A percentile compares a stretch with the other conserved stretches of the same genome.
These are phyloP conservation scores for Triplophysa dalaica DNA, from an alignment of 2,113 vertebrate genomes.

Conservation along the genomic window DNA sequence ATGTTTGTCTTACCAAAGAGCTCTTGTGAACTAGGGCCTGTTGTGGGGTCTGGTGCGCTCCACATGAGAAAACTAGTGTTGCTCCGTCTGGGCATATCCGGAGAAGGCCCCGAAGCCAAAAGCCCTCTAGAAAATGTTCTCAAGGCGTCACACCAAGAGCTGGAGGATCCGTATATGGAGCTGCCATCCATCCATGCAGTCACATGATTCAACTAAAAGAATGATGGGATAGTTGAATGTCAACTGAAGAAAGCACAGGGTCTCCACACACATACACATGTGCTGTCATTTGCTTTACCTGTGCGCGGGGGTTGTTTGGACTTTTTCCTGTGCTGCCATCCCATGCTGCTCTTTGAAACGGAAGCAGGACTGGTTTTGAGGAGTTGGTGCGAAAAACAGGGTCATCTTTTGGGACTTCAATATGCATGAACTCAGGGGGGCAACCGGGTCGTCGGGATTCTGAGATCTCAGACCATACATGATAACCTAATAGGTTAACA, in stretches of 20 bases:
- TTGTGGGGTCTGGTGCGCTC: conserved; percentile 81
- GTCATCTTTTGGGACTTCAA: conserved; percentile 81
- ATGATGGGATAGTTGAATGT: not conserved
- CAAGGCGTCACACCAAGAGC: conserved; percentile 88
- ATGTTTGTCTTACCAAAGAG: conserved; percentile 73
- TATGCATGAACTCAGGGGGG: conserved; percentile 89
- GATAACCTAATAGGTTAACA: conserved; percentile 73
- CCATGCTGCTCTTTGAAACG: conserved; percentile 85
- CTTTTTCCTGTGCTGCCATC: conserved; percentile 80
- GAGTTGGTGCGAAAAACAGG: conserved; percentile 76
- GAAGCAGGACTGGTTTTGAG: conserved; percentile 77
- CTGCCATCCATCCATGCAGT: conserved; percentile 95
- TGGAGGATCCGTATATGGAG: conserved; percentile 90
- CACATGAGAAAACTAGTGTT: conserved; percentile 77
- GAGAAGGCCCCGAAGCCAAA: conserved; percentile 70
- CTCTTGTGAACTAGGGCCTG: conserved; percentile 67
- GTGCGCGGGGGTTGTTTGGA: conserved; percentile 86
- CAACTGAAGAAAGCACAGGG: not conserved
- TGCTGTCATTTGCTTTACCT: conserved; percentile 59
- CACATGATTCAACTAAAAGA: conserved; percentile 81
- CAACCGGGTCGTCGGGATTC: conserved; percentile 69
- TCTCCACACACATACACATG: not conserved
- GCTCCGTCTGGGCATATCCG: conserved; percentile 71
- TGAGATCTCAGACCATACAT: conserved; percentile 74
- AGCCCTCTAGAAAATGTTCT: conserved; percentile 81